A percentile compares a stretch with the other conserved stretches of the same genome.
Evolutionary conservation across 2,888 invertebrate genomes (phyloP).

Genomic region (Drosophila emarginata): DNA sequence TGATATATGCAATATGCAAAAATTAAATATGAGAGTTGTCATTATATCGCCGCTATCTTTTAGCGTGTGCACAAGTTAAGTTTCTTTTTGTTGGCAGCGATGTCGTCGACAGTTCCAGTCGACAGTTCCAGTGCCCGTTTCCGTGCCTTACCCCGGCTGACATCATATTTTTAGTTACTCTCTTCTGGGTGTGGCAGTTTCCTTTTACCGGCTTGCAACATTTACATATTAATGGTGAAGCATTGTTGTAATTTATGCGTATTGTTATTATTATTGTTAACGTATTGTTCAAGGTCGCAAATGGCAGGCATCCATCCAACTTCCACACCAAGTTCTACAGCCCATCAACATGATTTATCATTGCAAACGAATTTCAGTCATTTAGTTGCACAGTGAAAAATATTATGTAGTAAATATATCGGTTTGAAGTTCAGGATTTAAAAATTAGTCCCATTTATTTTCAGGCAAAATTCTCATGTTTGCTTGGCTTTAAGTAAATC

Average conservation of each 20-base stretch:
- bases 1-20: conserved; percentile 46
- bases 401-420: no score
- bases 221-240: conserved; percentile 64
- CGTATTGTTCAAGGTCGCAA: conserved; percentile 54
- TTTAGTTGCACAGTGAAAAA: not conserved
- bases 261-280: conserved; percentile 31
- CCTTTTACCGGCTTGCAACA: conserved; percentile 9
- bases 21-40: conserved; percentile 28
- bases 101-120: not conserved
- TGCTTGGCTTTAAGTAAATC: no score
- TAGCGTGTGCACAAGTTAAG: not conserved
- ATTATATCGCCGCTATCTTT: not conserved
- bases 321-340: conserved; percentile 8
- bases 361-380: not conserved
- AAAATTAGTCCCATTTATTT: no score
- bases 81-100: not conserved
- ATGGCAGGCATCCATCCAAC: conserved; percentile 19
- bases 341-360: not conserved
- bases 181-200: conserved; percentile 25
- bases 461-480: no score
- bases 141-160: not conserved
- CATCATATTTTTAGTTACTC: not conserved
- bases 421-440: no score
- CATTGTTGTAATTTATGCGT: conserved; percentile 63
- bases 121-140: not conserved